Evolutionary conservation across 2,797 vertebrate genomes (phyloP), one percentile per base, ranked within the genome.

Genomic region (Dermochelys coriacea): DNA sequence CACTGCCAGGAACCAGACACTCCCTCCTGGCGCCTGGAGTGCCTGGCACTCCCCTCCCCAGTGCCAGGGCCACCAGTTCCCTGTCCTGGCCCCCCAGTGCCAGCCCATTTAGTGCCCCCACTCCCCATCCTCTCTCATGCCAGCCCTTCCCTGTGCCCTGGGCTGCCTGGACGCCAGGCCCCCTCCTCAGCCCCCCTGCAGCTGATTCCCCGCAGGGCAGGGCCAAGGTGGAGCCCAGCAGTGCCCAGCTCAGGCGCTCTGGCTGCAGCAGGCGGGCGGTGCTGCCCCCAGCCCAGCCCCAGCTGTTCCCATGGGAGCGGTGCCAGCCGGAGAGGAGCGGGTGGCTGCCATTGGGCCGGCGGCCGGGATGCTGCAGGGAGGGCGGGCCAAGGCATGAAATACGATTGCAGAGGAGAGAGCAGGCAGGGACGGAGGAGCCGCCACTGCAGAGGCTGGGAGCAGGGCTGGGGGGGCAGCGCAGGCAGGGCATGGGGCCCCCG

Each of bases 151-250:
- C 59, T 34, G 3, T 31, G 57, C 57, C 16, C 34, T 19, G 34
- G 64, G 64, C n/a, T 37, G 19, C 64, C 34, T n/a, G 34, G 61
- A 64, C 8, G 99, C 83, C 97, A 98, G 49, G 98, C 98, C 85
- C 98, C 99, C 98, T 99, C 99, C 95, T 98, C 98, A 82, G 98
- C 98, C 94, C 98, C 98, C 2, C 97, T 99, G 94, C 98, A 98
- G 9, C 15, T 34, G 59, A 34, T 61, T 61, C 15, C n/a, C 10
- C 19, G 9, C 19, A 10, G n/a, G n/a, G 64, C n/a, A 68, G 61
- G 19, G 5, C 82, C 47, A 64, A 34, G 71, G 9, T 29, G 6
- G 10, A 14, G 11, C 16, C 77, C 12, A 3, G 25, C 3, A 1
- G 31, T 25, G 41, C 61, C 61, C 34, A n/a, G 34, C 61, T 68